Base-by-base conservation (phyloP, 2,888 invertebrate species). In the Seira sanloemensis region DNA sequence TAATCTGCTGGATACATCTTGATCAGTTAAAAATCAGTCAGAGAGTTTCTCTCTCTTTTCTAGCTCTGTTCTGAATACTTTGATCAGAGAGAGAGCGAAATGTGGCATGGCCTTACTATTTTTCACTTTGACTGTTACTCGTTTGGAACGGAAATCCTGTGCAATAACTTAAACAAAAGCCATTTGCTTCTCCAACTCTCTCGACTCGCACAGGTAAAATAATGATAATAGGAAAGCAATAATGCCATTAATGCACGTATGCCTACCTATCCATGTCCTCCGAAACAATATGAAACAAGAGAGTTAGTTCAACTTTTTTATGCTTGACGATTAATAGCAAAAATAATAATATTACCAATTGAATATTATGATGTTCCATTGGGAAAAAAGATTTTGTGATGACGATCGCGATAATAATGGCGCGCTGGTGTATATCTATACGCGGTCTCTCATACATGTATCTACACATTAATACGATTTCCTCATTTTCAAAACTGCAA, bases 121-220 rank as follows among this genome's bases (percentile, higher is more conserved):
- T 37, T 37, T 37, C 37, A 7, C 37, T 37, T 50, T 50, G 50
- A 50, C 50, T 50, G 50, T 50, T 50, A 50, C 50, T 50, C 50
- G 50, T 50, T 86, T 84, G 86, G 89, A 89, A 88, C 89, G 89
- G 89, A 89, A 88, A 89, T 89, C 89, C 89, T 89, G 89, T 89
- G 87, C 87, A 88, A 88, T 88, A 88, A 88, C 85, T 86, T 80
- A 82, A 58, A 77, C 54, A 72, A 83, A 75, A 58, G 2, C 5
- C 50, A n/a, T 50, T 50, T 7, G 50, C 50, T 50, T 2, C 50
- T n/a, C n/a, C n/a, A n/a, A n/a, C n/a, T n/a, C n/a, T 54, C 24
- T 7, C 9, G 23, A 67, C 19, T 19, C 7, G 18, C 46, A 27
- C 46, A 46, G 18, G 50, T 26, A 68, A 54, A 66, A 65, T 72